These are phyloP conservation scores for Drosophila ohnishii DNA, from an alignment of 1,140 invertebrate species.

Conservation along the genomic window DNA sequence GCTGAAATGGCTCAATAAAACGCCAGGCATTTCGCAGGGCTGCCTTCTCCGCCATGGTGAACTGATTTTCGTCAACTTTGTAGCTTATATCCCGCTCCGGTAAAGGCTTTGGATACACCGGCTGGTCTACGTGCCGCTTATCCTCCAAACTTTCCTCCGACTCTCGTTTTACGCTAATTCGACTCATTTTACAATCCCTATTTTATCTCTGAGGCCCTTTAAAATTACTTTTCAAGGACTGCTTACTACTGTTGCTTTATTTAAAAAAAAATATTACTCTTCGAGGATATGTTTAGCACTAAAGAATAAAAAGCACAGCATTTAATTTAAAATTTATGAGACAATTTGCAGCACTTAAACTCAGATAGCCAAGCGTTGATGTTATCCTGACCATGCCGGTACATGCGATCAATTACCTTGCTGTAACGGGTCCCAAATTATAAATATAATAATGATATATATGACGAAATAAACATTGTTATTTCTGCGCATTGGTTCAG, in stretches of 20 bases:
- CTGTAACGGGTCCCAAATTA: too few species aligned
- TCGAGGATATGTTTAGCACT: too few species aligned
- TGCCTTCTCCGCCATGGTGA: slow-evolving; percentile 33
- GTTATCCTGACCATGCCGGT: too few species aligned
- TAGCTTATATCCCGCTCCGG: slow-evolving; percentile 12
- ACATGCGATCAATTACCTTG: too few species aligned
- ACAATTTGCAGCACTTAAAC: too few species aligned
- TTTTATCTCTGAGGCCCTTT: too few species aligned
- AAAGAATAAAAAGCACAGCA: too few species aligned
- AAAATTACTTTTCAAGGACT: background rate
- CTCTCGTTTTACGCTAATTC: background rate
- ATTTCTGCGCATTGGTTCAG: background rate
- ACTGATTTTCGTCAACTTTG: slow-evolving; percentile 34
- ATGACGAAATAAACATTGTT: background rate
- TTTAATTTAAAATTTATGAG: too few species aligned
- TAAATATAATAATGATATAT: background rate
- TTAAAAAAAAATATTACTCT: too few species aligned
- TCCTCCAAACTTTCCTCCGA: background rate
- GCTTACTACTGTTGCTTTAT: too few species aligned
- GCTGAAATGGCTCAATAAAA: slow-evolving; percentile 43
- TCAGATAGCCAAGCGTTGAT: too few species aligned
- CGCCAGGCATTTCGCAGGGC: slow-evolving; percentile 49
- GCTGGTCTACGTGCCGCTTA: background rate
- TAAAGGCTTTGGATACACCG: slow-evolving; percentile 42
- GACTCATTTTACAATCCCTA: slow-evolving; percentile 14